phyloP scores from a whole-genome alignment of 64 coral and sea anemone species.

The Catalaphyllia jardinei region DNA sequence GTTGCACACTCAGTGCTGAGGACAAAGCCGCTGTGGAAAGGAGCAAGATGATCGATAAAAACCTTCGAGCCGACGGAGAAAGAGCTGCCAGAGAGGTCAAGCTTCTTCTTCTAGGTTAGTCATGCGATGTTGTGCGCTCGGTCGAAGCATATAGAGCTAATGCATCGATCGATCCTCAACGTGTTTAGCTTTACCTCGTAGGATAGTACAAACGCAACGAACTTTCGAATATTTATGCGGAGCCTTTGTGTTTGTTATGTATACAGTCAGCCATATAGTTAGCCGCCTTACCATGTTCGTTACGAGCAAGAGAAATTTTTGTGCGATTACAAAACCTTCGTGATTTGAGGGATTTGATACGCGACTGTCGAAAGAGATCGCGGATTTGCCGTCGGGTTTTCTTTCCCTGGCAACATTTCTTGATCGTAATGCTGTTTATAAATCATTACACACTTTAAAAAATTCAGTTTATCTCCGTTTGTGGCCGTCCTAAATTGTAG shows the following conservation, averaged over 20 bases:
- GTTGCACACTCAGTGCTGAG: constrained; percentile 98
- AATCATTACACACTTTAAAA: constrained; percentile 17
- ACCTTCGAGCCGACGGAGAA: constrained; percentile 97
- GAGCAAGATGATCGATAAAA: constrained; percentile 99
- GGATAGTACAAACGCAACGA: neutral
- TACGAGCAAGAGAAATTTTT: neutral
- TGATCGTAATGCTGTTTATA: constrained; percentile 28
- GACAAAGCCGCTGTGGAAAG: constrained; percentile 98
- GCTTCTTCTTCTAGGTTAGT: constrained; percentile 91
- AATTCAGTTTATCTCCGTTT: neutral
- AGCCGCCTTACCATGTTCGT: neutral
- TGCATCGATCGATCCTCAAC: constrained; percentile 6
- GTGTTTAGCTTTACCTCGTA: too few species aligned
- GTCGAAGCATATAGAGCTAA: constrained; percentile 4
- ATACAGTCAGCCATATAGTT: neutral
- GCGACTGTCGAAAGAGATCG: neutral
- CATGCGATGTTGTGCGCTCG: neutral
- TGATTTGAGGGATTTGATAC: constrained; percentile 23
- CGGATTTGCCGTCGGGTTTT: neutral
- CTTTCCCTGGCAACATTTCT: constrained; percentile 69
- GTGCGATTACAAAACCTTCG: neutral
- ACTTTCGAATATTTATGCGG: constrained; percentile 6
- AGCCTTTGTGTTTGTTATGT: constrained; percentile 17
- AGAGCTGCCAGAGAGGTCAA: constrained; percentile 97
- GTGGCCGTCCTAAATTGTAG: neutral